A percentile compares a stretch with the other conserved stretches of the same genome.
Conservation (phyloP, 2,113 vertebrate species). For the Pardalotus punctatus region DNA sequence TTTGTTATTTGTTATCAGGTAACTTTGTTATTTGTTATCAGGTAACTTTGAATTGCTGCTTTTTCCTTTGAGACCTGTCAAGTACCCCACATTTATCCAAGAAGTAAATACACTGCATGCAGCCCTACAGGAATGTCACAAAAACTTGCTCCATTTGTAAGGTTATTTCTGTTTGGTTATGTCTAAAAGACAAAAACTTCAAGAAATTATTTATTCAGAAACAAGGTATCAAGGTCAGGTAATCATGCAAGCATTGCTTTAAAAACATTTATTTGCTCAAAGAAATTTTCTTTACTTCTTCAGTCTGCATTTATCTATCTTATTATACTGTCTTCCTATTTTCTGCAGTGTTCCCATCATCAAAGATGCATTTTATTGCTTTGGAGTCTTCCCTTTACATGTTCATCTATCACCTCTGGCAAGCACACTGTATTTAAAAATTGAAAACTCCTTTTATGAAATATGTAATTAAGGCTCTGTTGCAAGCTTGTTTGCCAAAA, state of each 20-base stretch:
- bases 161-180: background rate
- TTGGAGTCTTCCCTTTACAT: conserved; percentile 1
- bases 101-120: background rate
- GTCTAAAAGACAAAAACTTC: background rate
- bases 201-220: background rate
- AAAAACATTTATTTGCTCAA: background rate
- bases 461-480: background rate
- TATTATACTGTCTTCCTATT: background rate
- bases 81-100: background rate
- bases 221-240: background rate
- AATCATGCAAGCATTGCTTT: background rate
- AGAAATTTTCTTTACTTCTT: background rate
- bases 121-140: background rate
- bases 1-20: background rate
- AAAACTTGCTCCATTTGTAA: background rate
- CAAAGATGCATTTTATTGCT: background rate
- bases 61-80: background rate
- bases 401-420: conserved; percentile 23
- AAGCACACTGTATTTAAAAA: conserved; percentile 32
- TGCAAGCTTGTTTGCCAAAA: conserved; percentile 3
- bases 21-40: background rate
- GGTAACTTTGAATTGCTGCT: background rate
- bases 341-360: background rate
- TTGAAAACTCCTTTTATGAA: background rate
- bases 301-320: background rate